Evolutionary conservation across 2,888 invertebrate genomes (phyloP), one percentile per base, ranked within the genome.

Genomic region (Halictus ligatus): DNA sequence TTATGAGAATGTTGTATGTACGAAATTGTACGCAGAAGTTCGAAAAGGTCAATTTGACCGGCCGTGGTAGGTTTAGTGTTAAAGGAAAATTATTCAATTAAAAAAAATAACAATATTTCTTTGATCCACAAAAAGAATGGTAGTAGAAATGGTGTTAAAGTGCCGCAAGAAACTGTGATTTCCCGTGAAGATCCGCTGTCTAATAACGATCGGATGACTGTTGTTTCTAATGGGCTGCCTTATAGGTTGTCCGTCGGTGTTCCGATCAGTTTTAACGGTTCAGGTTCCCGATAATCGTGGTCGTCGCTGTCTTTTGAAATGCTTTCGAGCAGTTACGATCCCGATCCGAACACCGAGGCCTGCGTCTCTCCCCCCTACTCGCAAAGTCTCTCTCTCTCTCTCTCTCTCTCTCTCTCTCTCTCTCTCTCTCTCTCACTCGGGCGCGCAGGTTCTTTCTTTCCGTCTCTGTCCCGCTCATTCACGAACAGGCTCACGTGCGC

Each of bases 231-330:
- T 25, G 21, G 25, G 35, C 40, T 29, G 43, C 35, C 48, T 43
- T 18, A 35, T 77, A 40, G 40, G 46, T 13, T 25, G 60, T 7
- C 60, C 40, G 40, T 46, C 29, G 50, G 35, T 74, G 69, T 71
- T 71, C 60, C 87, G 64, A 75, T 87, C 81, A 64, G 58, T 72
- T 84, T 86, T 58, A 83, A 60, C 60, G 79, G 81, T 73, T 75
- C 50, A 79, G 79, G 40, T 76, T 69, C 74, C 69, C 84, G 84
- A 91, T 91, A 91, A 90, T 89, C 86, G 84, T 83, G 85, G 87
- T 81, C 88, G 78, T 50, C 78, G 81, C n/a, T 81, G 82, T 86
- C 88, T 90, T 85, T 90, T 91, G 88, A 90, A 89, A 90, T 83
- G 77, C 86, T 89, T 89, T 88, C 83, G 72, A 85, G 81, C 88